phyloP scores from a whole-genome alignment of 2,888 invertebrate species.

The Fabriciana adippe region DNA sequence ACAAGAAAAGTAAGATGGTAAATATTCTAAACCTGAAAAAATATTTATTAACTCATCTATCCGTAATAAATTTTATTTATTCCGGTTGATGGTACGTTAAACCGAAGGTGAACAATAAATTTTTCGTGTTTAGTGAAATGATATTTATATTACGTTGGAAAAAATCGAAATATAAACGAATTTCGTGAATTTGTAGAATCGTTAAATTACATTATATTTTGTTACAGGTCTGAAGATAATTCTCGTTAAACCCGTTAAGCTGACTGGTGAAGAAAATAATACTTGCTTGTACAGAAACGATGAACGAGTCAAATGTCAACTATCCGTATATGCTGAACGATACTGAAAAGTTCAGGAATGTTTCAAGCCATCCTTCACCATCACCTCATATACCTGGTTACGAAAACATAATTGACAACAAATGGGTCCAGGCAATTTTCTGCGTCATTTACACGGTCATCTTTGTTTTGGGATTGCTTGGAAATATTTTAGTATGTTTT shows the following conservation, averaged over 20 bases:
- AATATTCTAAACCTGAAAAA: too few relatives aligned
- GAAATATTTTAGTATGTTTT: slow-evolving; percentile 95
- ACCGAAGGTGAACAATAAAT: not conserved
- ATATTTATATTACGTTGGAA: slow-evolving; percentile 19
- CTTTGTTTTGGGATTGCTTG: slow-evolving; percentile 94
- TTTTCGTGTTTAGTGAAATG: slow-evolving; percentile 10
- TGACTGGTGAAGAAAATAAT: slow-evolving; percentile 59
- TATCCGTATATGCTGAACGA: slow-evolving; percentile 49
- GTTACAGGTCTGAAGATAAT: slow-evolving; percentile 69
- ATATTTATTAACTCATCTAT: too few relatives aligned
- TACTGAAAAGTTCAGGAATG: slow-evolving; percentile 53
- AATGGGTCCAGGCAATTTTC: slow-evolving; percentile 86
- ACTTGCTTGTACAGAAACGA: slow-evolving; percentile 50
- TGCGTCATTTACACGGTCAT: slow-evolving; percentile 90
- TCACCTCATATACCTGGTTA: slow-evolving; percentile 50
- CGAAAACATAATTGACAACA: slow-evolving; percentile 84
- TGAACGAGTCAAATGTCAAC: slow-evolving; percentile 59
- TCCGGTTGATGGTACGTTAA: not conserved
- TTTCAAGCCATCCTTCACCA: slow-evolving; percentile 30
- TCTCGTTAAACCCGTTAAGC: slow-evolving; percentile 61
- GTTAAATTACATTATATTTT: slow-evolving; percentile 61
- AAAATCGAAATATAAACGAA: slow-evolving; percentile 21
- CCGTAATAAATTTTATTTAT: too few relatives aligned
- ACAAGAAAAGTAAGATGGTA: too few relatives aligned
- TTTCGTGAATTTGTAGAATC: slow-evolving; percentile 38